Percentiles rank a stretch among this genome's conserved stretches.
phyloP scores from a whole-genome alignment of 64 coral and sea anemone species.

The Dendrophyllia cribrosa region DNA sequence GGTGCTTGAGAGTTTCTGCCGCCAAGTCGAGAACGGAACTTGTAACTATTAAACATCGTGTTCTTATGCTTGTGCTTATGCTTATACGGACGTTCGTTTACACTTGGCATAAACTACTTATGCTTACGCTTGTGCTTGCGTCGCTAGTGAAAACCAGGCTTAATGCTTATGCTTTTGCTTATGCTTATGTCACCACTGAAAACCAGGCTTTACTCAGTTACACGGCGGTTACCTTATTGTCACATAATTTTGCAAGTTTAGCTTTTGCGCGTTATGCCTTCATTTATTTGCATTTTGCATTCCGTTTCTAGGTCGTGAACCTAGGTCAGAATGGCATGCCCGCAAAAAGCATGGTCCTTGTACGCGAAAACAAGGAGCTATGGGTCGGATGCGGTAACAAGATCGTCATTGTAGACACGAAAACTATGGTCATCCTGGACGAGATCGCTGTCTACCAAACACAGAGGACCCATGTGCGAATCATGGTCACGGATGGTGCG shows the following conservation, averaged over 20 bases:
- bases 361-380: conserved; percentile 52
- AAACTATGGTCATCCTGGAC: conserved; percentile 43
- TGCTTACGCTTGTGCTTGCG: no score
- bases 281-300: not conserved
- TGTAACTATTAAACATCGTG: no score
- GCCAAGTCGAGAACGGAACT: no score
- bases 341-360: conserved; percentile 65
- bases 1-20: no score
- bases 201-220: no score
- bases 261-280: not conserved
- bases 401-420: conserved; percentile 57
- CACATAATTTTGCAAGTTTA: not conserved
- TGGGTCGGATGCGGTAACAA: conserved; percentile 81
- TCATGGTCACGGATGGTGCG: conserved; percentile 77
- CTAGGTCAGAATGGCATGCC: conserved; percentile 57
- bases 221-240: no score
- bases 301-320: conserved; percentile 23
- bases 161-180: no score
- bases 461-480: conserved; percentile 55
- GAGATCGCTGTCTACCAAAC: conserved; percentile 56
- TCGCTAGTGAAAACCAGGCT: no score
- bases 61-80: no score
- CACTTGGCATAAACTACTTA: no score
- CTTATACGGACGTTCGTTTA: no score
- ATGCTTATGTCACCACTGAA: no score